A percentile compares a stretch with the other conserved stretches of the same genome.
These are phyloP conservation scores for Tanaodytes sp. DNA, from an alignment of 2,888 invertebrate species.

Conservation along the genomic window DNA sequence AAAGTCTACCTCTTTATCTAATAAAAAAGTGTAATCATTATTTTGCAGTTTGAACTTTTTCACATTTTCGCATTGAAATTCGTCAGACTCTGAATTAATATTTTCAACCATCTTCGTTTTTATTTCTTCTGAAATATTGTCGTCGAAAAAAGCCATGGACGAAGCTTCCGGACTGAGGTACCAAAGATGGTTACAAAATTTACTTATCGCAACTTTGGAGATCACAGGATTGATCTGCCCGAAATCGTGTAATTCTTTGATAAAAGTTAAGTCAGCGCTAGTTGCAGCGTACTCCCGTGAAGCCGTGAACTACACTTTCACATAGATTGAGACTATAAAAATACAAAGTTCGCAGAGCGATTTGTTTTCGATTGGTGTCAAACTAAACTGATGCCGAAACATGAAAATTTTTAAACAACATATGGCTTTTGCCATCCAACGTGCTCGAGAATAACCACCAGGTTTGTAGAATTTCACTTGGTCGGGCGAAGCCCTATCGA, in stretches of 20 bases:
- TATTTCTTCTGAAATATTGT: constrained; percentile 13
- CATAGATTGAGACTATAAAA: constrained; percentile 6
- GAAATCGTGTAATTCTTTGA: constrained; percentile 33
- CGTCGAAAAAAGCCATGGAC: constrained; percentile 39
- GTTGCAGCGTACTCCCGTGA: constrained; percentile 42
- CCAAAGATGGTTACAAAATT: constrained; percentile 39
- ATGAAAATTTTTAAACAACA: constrained; percentile 48
- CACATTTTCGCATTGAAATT: not conserved
- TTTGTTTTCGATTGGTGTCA: constrained; percentile 46
- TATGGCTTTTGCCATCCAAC: constrained; percentile 59
- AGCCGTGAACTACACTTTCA: constrained; percentile 31
- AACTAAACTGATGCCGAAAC: constrained; percentile 48
- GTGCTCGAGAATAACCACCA: constrained; percentile 58
- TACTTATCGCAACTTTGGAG: constrained; percentile 19
- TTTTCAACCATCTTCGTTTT: constrained; percentile 24
- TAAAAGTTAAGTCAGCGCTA: constrained; percentile 43
- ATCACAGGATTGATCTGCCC: constrained; percentile 13
- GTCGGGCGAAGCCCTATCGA: constrained; percentile 45
- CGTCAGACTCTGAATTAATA: constrained; percentile 6
- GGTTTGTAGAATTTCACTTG: constrained; percentile 50
- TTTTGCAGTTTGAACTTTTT: constrained; percentile 3
- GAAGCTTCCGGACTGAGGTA: constrained; percentile 36
- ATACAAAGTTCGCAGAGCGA: constrained; percentile 17
- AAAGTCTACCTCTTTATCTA: constrained; percentile 8
- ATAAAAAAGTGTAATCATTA: not conserved